Percentiles rank a stretch among this genome's conserved stretches.
Evolutionary conservation across 2,113 vertebrate species (phyloP).

Genomic region (Otus sunia): DNA sequence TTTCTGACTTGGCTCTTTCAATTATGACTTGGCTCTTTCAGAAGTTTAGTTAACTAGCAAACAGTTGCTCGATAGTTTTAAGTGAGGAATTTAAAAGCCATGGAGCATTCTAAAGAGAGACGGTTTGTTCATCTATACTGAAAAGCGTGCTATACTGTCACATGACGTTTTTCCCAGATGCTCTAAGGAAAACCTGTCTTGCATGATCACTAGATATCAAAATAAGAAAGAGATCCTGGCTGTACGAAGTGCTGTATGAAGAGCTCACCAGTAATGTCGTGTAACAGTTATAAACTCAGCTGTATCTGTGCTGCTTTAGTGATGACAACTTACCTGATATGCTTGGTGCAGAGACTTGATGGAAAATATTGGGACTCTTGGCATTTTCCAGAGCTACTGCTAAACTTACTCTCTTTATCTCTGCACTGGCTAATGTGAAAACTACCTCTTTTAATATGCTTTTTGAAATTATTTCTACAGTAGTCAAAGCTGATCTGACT

Average conservation of each 20-base stretch:
- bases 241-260: not conserved
- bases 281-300: not conserved
- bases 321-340: accelerated
- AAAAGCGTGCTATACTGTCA: not conserved
- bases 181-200: not conserved
- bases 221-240: not conserved
- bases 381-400: no score
- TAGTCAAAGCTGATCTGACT: not conserved
- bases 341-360: not conserved
- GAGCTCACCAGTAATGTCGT: accelerated
- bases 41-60: not conserved
- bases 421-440: not conserved
- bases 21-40: not conserved
- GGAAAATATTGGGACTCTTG: not conserved
- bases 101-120: not conserved
- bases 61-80: not conserved
- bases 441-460: not conserved
- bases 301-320: not conserved
- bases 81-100: not conserved
- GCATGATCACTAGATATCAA: not conserved
- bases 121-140: not conserved
- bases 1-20: no score
- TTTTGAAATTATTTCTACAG: not conserved
- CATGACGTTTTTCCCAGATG: not conserved
- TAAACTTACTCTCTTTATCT: not conserved